Evolutionary conservation across 2,113 vertebrate genomes (phyloP).

Genomic region (Gymnocephalus cernua): DNA sequence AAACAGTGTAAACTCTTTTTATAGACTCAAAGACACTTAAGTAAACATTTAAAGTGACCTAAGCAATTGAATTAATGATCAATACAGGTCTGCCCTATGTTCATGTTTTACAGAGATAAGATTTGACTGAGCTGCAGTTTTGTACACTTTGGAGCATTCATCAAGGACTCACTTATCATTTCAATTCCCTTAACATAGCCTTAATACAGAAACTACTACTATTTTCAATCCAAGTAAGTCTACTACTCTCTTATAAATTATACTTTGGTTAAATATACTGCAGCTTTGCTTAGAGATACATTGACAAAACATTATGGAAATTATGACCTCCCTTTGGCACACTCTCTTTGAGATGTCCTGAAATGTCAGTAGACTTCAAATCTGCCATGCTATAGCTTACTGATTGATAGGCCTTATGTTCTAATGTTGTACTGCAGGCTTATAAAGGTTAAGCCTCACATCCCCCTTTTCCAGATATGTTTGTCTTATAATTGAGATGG

Average conservation of each 20-base stretch:
- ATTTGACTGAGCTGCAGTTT: constrained; percentile 32
- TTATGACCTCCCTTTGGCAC: not conserved
- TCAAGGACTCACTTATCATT: constrained; percentile 29
- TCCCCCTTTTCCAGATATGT: constrained; percentile 51
- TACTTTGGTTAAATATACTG: not conserved
- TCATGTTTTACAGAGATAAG: constrained; percentile 14
- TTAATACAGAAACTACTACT: not conserved
- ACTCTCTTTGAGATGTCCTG: constrained; percentile 16
- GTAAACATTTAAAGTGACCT: not conserved
- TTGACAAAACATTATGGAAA: not conserved
- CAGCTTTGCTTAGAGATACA: not conserved
- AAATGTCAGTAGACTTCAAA: constrained; percentile 57
- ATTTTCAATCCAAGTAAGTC: not conserved
- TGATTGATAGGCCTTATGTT: constrained; percentile 53
- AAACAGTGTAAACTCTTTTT: not conserved
- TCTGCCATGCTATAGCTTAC: not conserved
- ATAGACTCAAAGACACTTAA: not conserved
- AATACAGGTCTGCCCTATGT: constrained; percentile 13
- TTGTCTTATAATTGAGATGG: constrained; percentile 64
- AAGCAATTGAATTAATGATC: constrained; percentile 24
- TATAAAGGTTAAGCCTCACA: constrained; percentile 60
- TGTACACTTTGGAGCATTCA: constrained; percentile 11
- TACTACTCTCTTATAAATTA: not conserved
- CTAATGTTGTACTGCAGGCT: constrained; percentile 24
- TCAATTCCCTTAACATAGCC: not conserved